Percentiles rank a stretch among this genome's conserved stretches.
phyloP scores from a whole-genome alignment of 2,113 vertebrate species.

The Heloderma charlesbogerti region DNA sequence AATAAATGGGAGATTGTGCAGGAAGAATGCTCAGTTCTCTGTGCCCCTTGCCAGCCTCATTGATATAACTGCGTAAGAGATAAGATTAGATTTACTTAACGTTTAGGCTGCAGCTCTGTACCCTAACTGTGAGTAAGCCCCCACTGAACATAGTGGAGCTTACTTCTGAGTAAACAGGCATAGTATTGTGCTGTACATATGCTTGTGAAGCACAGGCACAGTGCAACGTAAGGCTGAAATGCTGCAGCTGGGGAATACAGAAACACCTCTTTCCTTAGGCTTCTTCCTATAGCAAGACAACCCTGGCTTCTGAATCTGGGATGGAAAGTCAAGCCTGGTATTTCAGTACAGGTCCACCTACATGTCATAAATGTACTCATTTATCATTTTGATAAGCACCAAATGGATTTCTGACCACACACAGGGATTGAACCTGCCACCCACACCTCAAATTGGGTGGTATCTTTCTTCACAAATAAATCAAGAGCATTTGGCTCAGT shows the following conservation, averaged over 20 bases:
- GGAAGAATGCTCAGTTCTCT: not conserved
- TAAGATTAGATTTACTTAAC: not conserved
- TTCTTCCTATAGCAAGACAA: slow-evolving; percentile 3
- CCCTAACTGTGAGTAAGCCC: not conserved
- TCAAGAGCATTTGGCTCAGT: slow-evolving; percentile 58
- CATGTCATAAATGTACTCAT: slow-evolving; percentile 43
- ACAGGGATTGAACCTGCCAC: slow-evolving; percentile 51
- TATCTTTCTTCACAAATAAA: slow-evolving; percentile 60
- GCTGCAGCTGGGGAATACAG: not conserved
- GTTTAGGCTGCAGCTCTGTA: not conserved
- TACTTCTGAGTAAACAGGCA: not conserved
- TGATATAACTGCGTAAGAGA: not conserved
- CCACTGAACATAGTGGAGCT: not conserved
- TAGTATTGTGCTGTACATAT: not conserved
- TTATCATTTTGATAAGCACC: slow-evolving; percentile 26
- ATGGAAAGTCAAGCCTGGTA: slow-evolving; percentile 32
- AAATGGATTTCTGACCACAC: slow-evolving; percentile 46
- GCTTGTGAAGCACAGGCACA: not conserved
- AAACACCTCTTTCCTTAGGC: not conserved
- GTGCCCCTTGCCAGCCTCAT: not conserved
- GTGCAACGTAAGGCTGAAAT: not conserved
- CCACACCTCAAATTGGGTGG: slow-evolving; percentile 42
- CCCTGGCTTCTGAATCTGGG: not conserved
- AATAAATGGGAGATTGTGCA: not conserved
- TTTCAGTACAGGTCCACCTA: slow-evolving; percentile 2